Conservation (phyloP, 2,888 invertebrate genomes). For the Euzophera pinguis region DNA sequence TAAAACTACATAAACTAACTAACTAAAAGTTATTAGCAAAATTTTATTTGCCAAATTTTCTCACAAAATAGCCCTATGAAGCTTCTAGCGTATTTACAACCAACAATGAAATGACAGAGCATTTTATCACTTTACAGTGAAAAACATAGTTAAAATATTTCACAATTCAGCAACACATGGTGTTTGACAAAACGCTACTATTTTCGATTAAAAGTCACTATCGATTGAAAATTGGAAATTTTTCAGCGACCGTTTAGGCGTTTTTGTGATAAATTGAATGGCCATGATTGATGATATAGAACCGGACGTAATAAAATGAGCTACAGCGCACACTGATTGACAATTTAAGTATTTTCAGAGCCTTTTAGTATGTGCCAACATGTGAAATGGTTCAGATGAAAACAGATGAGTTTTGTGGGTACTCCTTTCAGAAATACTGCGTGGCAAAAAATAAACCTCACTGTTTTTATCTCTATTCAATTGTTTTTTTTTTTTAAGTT, state of each 20-base stretch:
- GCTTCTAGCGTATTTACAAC: too few species aligned
- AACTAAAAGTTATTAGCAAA: too few species aligned
- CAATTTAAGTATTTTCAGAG: slow-evolving; percentile 17
- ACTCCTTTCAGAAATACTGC: too few species aligned
- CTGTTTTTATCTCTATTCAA: too few species aligned
- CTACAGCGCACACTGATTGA: slow-evolving; percentile 30
- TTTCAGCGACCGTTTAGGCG: slow-evolving; percentile 38
- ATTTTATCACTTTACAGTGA: neutral
- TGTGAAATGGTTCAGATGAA: too few species aligned
- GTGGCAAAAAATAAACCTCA: too few species aligned
- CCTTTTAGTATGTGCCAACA: neutral
- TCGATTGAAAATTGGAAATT: slow-evolving; percentile 29
- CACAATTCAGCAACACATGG: neutral
- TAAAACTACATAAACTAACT: too few species aligned
- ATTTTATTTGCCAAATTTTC: too few species aligned
- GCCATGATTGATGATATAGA: slow-evolving; percentile 48
- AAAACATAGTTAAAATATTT: slow-evolving; percentile 3
- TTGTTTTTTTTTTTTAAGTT: too few species aligned
- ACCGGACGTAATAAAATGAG: slow-evolving; percentile 16
- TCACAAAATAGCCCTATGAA: too few species aligned
- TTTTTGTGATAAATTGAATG: slow-evolving; percentile 57
- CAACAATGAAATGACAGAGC: neutral
- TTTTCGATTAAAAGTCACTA: neutral
- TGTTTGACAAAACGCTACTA: neutral
- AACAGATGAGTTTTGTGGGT: too few species aligned